Base-by-base conservation (phyloP, 2,113 vertebrate species). In the Anhinga rufa region DNA sequence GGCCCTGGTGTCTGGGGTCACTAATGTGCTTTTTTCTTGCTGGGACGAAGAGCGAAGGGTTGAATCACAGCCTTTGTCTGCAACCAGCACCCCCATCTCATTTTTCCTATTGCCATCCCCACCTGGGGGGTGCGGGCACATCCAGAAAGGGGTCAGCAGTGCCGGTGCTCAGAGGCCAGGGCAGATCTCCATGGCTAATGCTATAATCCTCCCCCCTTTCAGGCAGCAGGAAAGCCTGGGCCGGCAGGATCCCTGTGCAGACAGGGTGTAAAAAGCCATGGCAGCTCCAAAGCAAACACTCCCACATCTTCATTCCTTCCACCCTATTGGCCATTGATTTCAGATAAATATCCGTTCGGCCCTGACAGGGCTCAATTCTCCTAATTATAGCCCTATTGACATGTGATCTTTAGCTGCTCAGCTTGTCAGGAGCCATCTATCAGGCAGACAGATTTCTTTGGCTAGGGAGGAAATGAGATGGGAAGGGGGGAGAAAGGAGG, bases 341-440 rank as follows among this genome's bases (percentile, higher is more conserved):
- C 96, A 96, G 97, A 97, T 98, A 97, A 97, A 97, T 97, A 97
- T 97, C 96, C 93, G 66, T 93, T 96, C 89, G 68, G 92, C 77
- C 93, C 91, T 85, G 95, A 95, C 93, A 96, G 95, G 94, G 95
- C 97, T 98, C 97, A 95, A 95, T 97, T 97, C 97, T 97, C 95
- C 97, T 98, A 96, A 98, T 98, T 98, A 98, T 97, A 96, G 97
- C 96, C 97, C 97, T 97, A 98, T 98, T 97, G 98, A 97, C 97
- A 94, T 97, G 97, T 95, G 97, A 97, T 97, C 96, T 97, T 97
- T 97, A 95, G 96, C 97, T 95, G 96, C 97, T 95, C 91, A 77
- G 96, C 89, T 95, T 97, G 97, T 98, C 98, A 97, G 96, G 96
- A 97, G 95, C 97, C 96, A 98, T 98, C 97, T 94, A 92, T 98